These are phyloP conservation scores for Chrysogorgia sp. DNA, from an alignment of 92 coral and sea anemone species.

Conservation along the genomic window DNA sequence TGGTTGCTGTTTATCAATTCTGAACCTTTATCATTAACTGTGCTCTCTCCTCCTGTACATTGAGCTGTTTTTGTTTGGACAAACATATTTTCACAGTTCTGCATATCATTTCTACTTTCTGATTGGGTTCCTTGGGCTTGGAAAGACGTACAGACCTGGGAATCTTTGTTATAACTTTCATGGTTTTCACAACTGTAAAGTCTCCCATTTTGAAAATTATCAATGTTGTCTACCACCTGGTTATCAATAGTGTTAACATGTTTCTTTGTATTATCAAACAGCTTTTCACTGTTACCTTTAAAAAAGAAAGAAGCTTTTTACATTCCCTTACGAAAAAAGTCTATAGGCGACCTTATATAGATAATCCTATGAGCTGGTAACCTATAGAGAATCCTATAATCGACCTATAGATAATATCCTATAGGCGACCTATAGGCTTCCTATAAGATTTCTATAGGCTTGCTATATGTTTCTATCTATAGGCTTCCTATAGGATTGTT, in stretches of 20 bases:
- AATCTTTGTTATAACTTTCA: background rate
- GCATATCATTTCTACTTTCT: background rate
- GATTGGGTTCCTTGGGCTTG: background rate
- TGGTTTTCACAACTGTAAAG: background rate
- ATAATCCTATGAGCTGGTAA: too few species aligned
- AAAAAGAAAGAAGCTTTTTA: too few species aligned
- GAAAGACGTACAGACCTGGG: background rate
- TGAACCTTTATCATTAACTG: background rate
- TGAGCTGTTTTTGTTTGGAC: background rate
- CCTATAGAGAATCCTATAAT: too few species aligned
- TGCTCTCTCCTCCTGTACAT: background rate
- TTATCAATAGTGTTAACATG: background rate
- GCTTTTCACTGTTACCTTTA: background rate
- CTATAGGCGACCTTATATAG: too few species aligned
- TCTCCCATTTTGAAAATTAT: background rate
- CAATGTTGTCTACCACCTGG: background rate
- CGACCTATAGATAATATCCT: too few species aligned
- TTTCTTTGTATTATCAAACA: background rate
- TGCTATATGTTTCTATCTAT: too few species aligned
- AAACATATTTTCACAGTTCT: background rate
- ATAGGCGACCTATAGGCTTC: too few species aligned
- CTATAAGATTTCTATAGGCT: too few species aligned
- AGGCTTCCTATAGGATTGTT: too few species aligned
- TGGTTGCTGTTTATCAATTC: background rate
- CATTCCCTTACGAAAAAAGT: too few species aligned